Evolutionary conservation across 2,113 vertebrate genomes (phyloP), one percentile per base, ranked within the genome.

Genomic region (Clarias batrachus): DNA sequence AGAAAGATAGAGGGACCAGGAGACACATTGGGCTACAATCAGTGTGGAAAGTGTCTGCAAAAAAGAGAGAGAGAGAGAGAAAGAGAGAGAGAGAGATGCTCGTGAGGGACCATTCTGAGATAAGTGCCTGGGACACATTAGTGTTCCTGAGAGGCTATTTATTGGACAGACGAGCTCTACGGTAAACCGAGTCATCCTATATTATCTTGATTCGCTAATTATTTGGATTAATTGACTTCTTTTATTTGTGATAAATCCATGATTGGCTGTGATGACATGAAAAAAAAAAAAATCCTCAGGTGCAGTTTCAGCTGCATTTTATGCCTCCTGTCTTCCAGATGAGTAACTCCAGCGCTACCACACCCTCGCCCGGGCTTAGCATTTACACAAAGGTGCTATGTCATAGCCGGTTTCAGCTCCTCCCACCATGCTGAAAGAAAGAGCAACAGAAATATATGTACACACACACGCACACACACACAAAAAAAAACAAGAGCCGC

Each of bases 11-110:
- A 73, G 48, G 52, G 21, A 23, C 71, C 81, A 82, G 41, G 60
- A 82, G 81, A 82, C 81, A 82, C 41, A 82, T 82, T 54, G 81
- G 62, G 62, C 62, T 82, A 65, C 81, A 66, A 27, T 66, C 37
- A 52, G 7, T 27, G 62, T 66, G 41, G 41, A 66, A 66, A 82
- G 81, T 54, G 78, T 33, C 56, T 62, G 30, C 0, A 8, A 79
- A 33, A 12, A 21, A 63, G 62, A 66, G 37, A n/a, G 21, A 65
- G 33, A 27, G 79, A 59, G 59, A 48, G 21, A 77, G 74, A n/a
- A n/a, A 37, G 74, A 79, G 56, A 21, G n/a, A 81, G 54, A 60
- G 57, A 37, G 78, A 81, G 81, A 82, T 82, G 81, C 37, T 82
- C 81, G 52, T 66, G 62, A 66, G 81, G 62, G 62, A 66, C 37